These are phyloP conservation scores for Proterorhinus semilunaris DNA, from an alignment of 2,113 vertebrate species.

Conservation along the genomic window DNA sequence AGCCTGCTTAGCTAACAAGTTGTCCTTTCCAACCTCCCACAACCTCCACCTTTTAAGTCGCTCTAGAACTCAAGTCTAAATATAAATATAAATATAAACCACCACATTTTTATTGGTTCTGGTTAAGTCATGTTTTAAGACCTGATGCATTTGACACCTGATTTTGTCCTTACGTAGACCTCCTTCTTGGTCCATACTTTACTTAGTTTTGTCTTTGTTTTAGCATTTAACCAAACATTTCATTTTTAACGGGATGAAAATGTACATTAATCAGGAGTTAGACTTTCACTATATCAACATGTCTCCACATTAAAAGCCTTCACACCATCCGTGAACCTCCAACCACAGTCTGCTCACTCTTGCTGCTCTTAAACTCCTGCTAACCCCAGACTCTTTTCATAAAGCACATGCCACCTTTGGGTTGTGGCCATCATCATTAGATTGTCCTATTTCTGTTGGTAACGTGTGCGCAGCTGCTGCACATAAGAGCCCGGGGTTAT, in stretches of 20 bases:
- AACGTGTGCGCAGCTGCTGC: constrained; percentile 31
- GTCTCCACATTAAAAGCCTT: background rate
- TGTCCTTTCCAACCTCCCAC: too few relatives aligned
- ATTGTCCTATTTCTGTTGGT: constrained; percentile 32
- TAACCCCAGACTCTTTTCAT: constrained; percentile 26
- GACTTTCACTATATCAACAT: too few relatives aligned
- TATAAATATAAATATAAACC: background rate
- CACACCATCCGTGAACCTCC: background rate
- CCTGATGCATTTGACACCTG: background rate
- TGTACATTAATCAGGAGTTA: too few relatives aligned
- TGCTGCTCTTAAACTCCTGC: constrained; percentile 34
- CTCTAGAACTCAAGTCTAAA: background rate
- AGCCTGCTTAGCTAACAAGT: constrained; percentile 17
- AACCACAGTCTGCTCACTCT: constrained; percentile 21
- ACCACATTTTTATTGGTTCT: background rate
- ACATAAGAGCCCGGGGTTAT: constrained; percentile 26
- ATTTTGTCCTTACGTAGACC: background rate
- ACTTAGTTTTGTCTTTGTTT: background rate
- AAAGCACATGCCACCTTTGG: constrained; percentile 30
- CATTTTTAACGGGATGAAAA: too few relatives aligned
- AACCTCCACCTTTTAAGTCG: background rate
- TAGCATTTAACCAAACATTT: too few relatives aligned
- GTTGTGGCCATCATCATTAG: constrained; percentile 22
- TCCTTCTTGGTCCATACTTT: background rate
- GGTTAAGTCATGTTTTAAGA: background rate